Base-by-base conservation (phyloP, 2,113 vertebrate species). In the rabbit (Oryctolagus cuniculus) region DNA sequence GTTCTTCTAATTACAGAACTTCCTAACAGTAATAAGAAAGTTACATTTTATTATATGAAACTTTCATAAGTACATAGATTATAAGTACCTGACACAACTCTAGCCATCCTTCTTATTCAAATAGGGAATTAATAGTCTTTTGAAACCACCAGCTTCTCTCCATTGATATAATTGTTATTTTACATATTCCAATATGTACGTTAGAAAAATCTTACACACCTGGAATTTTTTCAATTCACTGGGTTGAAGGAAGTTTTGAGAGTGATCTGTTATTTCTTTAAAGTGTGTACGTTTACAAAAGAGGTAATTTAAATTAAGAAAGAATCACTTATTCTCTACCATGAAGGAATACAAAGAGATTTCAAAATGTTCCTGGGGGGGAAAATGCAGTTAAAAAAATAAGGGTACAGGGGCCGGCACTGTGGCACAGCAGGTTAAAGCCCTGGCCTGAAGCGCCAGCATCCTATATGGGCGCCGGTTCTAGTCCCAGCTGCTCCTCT, bases 31-130 rank as follows among this genome's bases (percentile, higher is more conserved):
- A 95, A 92, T 95, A 96, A 96, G 93, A 80, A 95, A 0, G 1
- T 80, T 90, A 19, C 74, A 89, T 95, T 95, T 96, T 93, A 97
- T 97, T 88, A 77, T 53, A 6, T 67, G n/a, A 51, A 15, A n/a
- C 80, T 94, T 96, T 93, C 91, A 53, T 92, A 11, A 95, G 61
- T 64, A 94, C 58, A 93, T 3, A 87, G 70, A 55, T 69, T 95
- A 15, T 81, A 92, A 87, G 64, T 78, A 72, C 73, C 86, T 86
- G 75, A 87, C 55, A 64, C 74, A 34, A 90, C 67, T 75, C 0
- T 64, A 80, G 25, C 83, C 94, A 80, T 74, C 29, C 29, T 24
- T 93, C 49, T 97, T 91, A 90, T 82, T 96, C 72, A 96, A 90
- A 93, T 93, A 84, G 70, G 25, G 84, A 89, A 34, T 83, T 93